phyloP scores from a whole-genome alignment of 2,797 vertebrate genomes.

The Cossypha niveicapilla region DNA sequence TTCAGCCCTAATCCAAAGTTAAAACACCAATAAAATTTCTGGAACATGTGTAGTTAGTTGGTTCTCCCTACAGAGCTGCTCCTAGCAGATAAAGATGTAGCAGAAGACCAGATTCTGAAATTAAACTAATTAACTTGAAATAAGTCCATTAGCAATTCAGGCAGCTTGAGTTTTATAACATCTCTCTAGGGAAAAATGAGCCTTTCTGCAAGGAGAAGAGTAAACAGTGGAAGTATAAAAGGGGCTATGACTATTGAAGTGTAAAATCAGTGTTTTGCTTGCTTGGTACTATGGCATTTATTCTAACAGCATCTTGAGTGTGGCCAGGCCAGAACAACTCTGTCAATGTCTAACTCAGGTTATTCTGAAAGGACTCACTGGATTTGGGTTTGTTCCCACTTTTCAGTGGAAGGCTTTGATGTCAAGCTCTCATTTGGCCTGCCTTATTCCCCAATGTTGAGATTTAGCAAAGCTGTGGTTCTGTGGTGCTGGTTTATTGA shows the following conservation, averaged over 20 bases:
- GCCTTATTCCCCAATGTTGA: rapidly evolving
- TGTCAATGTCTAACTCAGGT: not conserved
- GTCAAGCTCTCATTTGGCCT: not conserved
- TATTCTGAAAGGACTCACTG: not conserved
- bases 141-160: not conserved
- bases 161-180: not conserved
- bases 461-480: not conserved
- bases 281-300: not conserved
- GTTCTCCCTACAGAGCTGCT: not conserved
- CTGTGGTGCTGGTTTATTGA: not conserved
- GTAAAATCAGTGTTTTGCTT: not conserved
- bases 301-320: not conserved
- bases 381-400: not conserved
- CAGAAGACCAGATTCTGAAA: not conserved
- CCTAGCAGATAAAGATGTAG: not conserved
- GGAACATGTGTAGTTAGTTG: not conserved
- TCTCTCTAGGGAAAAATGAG: not conserved
- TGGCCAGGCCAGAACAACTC: not conserved
- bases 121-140: not conserved
- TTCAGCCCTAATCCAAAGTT: not conserved
- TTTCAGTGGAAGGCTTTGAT: not conserved
- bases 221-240: not conserved
- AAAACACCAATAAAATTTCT: not conserved
- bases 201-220: not conserved
- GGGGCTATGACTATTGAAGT: not conserved